Evolutionary conservation across 2,888 invertebrate species (phyloP).

Genomic region (Drosophila buzzatii): DNA sequence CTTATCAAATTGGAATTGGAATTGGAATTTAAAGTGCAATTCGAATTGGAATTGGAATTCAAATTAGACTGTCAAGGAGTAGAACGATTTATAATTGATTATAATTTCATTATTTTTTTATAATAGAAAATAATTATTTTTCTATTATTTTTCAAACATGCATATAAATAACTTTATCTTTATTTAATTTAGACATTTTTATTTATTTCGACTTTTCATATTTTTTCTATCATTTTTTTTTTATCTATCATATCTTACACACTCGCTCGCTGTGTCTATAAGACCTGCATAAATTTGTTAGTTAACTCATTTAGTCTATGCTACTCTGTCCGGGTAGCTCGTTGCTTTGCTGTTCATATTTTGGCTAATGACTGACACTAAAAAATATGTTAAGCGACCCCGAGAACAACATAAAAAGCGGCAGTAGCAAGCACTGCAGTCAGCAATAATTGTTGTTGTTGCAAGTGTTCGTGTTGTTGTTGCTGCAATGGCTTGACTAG

Average conservation of each 20-base stretch:
- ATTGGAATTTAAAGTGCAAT: no score
- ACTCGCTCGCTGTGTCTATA: neutral
- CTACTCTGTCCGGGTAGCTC: slow-evolving; percentile 12
- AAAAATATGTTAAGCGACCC: slow-evolving; percentile 52
- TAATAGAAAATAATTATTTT: no score
- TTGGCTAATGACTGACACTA: slow-evolving; percentile 76
- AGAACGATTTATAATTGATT: no score
- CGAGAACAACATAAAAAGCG: slow-evolving; percentile 55
- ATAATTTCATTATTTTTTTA: no score
- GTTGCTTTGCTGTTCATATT: slow-evolving; percentile 61
- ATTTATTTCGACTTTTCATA: neutral
- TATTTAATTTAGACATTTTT: neutral
- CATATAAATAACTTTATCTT: neutral
- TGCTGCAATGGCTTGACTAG: slow-evolving; percentile 26
- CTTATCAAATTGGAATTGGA: no score
- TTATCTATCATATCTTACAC: no score
- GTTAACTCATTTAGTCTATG: neutral
- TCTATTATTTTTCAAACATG: no score
- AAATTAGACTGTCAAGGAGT: no score
- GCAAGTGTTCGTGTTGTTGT: slow-evolving; percentile 17
- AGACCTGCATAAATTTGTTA: neutral
- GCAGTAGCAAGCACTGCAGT: slow-evolving; percentile 39
- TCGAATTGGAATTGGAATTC: no score
- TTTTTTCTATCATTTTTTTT: neutral
- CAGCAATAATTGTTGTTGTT: slow-evolving; percentile 15